Evolutionary conservation across 2,888 invertebrate genomes (phyloP), one percentile per base, ranked within the genome.

Genomic region (Schizotus pectinicornis): DNA sequence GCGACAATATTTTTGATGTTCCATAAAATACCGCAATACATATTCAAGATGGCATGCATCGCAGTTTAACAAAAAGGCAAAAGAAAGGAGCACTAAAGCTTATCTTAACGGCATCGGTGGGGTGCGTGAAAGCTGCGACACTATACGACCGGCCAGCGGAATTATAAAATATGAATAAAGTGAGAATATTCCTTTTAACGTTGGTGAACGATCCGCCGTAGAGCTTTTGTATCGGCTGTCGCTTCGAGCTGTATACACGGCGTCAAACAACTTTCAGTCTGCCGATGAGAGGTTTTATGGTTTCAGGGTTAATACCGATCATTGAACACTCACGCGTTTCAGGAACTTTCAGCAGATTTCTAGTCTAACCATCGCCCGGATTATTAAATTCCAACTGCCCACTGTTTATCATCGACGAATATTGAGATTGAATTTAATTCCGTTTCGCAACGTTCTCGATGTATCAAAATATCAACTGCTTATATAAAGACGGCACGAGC

Each of bases 41-140:
- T 68, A 67, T 67, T 67, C 67, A 65, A 63, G 64, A 60, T 62
- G 63, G 59, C 63, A 63, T 59, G 62, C 57, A 63, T 61, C 50
- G 59, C 58, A 22, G 51, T 63, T 59, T 64, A 57, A 61, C 65
- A 63, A 59, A 66, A 65, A 62, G 56, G 60, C 59, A 53, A 59
- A 56, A 64, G 62, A 63, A 59, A 64, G 66, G 45, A 60, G 59
- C 62, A 64, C 66, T 66, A 63, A 68, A 66, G 66, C 65, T 65
- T 68, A 68, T 68, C 68, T 68, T 65, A 68, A 68, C 68, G 65
- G 59, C 65, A 68, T 68, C 68, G 63, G 48, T 59, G 62, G 63
- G 55, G 62, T 58, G 62, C 58, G 56, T 61, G 60, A 58, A 63
- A 58, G 59, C 58, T 57, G 51, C 56, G 57, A 53, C 57, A 57